Evolutionary conservation across 2,113 vertebrate genomes (phyloP).

Genomic region (Sinocyclocheilus grahami): DNA sequence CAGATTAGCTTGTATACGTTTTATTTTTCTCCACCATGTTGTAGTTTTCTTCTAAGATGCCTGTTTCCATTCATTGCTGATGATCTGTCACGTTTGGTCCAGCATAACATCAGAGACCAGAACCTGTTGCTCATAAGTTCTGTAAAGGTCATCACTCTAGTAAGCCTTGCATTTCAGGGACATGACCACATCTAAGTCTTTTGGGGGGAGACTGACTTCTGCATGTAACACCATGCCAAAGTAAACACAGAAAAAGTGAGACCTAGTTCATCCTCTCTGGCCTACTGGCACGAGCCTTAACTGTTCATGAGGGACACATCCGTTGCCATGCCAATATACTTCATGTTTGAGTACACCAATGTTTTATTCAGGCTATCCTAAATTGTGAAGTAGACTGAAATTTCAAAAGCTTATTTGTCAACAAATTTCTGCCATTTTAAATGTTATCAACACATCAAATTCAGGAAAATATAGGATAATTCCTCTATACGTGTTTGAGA

Average conservation of each 20-base stretch:
- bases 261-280: constrained; percentile 37
- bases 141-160: constrained; percentile 18
- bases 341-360: not conserved
- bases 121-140: constrained; percentile 1
- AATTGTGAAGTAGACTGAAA: not conserved
- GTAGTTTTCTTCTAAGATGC: not conserved
- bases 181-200: constrained; percentile 12
- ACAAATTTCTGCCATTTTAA: not conserved
- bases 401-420: not conserved
- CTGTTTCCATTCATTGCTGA: not conserved
- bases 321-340: not conserved
- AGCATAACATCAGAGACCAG: constrained; percentile 24
- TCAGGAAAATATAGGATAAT: not conserved
- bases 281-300: constrained; percentile 25
- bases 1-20: no score
- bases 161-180: constrained; percentile 25
- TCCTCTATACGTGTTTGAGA: not conserved
- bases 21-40: not conserved
- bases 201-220: constrained; percentile 31
- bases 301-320: constrained; percentile 8
- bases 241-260: constrained; percentile 26
- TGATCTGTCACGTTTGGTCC: not conserved
- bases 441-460: not conserved
- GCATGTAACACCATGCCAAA: constrained; percentile 36
- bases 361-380: not conserved